Base-by-base conservation (phyloP, 1,140 invertebrate species). In the Aphaenogaster rudis region DNA sequence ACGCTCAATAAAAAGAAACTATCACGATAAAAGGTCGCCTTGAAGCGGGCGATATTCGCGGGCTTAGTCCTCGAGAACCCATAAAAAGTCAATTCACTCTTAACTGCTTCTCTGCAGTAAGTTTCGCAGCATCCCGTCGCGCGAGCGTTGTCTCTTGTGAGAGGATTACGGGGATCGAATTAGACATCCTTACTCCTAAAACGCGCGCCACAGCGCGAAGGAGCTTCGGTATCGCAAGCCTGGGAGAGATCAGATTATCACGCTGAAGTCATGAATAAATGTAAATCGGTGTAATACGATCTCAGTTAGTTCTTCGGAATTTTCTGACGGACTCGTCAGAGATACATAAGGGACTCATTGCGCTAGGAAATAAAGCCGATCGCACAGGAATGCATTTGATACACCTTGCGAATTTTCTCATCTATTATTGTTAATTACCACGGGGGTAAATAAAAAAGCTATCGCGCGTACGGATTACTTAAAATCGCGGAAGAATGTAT, bases 181-280 rank as follows among this genome's bases (percentile, higher is more conserved):
- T 84, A 84, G 69, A 42, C 69, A 84, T 74, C 21, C 45, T 82
- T 48, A 13, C 54, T 59, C 33, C 28, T 42, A 48, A 84, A 84
- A 59, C 4, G 69, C 54, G 15, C 52, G 39, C 48, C 17, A 59
- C 28, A 45, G 42, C 33, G 42, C 67, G 28, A 82, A 72, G 66
- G 15, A n/a, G 52, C 71, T 39, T 71, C 64, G 39, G n/a, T 36
- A 28, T 71, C 33, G 67, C 42, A 45, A 28, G 28, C 17, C 28
- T n/a, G 54, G 45, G 67, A 72, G 39, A 82, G 57, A 74, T 84
- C 54, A 74, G 69, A 84, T 84, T 84, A 84, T 84, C 69, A 21
- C 69, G 57, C 50, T 42, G 15, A 45, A 81, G 50, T 74, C 80
- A 84, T 84, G 80, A 84, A 84, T 84, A 84, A 84, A 84, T 84